Percentiles rank a stretch among this genome's conserved stretches.
These are phyloP conservation scores for Maccullochella peelii DNA, from an alignment of 2,113 vertebrate genomes.

Conservation along the genomic window DNA sequence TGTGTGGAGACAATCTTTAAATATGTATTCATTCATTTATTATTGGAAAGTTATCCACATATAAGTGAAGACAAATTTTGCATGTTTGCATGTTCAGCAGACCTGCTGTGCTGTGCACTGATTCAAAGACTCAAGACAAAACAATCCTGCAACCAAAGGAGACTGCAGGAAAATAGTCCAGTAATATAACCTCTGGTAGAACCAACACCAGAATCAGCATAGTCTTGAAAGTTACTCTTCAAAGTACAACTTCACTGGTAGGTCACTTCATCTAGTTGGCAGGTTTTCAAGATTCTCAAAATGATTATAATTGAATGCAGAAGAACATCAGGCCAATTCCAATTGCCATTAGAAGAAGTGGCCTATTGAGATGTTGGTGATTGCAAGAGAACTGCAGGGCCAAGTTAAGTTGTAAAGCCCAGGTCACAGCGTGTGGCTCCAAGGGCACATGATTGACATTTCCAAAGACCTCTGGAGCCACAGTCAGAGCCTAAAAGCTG, in stretches of 20 bases:
- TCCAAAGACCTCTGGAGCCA: conserved; percentile 71
- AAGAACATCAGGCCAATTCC: not conserved
- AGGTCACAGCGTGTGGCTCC: conserved; percentile 60
- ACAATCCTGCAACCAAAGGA: too few relatives aligned
- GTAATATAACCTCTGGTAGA: too few relatives aligned
- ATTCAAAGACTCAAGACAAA: too few relatives aligned
- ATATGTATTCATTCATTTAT: too few relatives aligned
- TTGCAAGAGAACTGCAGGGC: conserved; percentile 31
- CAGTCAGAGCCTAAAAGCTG: conserved; percentile 73
- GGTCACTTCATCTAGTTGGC: conserved; percentile 7
- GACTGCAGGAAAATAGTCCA: too few relatives aligned
- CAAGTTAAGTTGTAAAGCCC: conserved; percentile 47
- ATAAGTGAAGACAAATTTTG: too few relatives aligned
- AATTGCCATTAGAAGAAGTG: not conserved
- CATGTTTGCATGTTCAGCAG: too few relatives aligned
- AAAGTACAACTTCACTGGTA: not conserved
- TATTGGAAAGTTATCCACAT: too few relatives aligned
- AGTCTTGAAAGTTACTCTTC: not conserved
- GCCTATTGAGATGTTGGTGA: conserved; percentile 6
- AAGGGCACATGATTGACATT: conserved; percentile 76
- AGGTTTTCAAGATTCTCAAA: not conserved
- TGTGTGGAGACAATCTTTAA: too few relatives aligned
- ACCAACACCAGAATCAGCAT: not conserved
- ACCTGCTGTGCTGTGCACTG: too few relatives aligned
- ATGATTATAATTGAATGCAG: not conserved